Evolutionary conservation across 2,113 vertebrate species (phyloP).

Genomic region (Toxotes jaculatrix): DNA sequence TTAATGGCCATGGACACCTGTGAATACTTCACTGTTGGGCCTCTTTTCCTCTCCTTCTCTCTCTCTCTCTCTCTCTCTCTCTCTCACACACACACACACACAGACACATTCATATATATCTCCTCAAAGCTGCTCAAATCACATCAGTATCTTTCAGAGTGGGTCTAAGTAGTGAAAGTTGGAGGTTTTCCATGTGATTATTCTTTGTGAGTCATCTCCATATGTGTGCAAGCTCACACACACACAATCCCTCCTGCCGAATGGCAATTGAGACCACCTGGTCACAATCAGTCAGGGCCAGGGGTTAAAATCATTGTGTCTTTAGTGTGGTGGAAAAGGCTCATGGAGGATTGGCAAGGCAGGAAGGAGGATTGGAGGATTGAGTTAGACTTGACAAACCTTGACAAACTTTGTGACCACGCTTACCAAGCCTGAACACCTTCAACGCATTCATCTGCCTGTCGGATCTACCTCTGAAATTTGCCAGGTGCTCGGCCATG

Average conservation of each 20-base stretch:
- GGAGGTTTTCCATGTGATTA: constrained; percentile 68
- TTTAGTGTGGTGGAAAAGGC: constrained; percentile 59
- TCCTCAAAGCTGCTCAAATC: constrained; percentile 47
- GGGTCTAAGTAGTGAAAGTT: constrained; percentile 64
- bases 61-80: constrained; percentile 7
- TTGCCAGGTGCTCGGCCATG: not conserved
- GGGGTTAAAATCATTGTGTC: constrained; percentile 82
- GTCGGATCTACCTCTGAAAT: not conserved
- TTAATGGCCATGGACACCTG: constrained; percentile 75
- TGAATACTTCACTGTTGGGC: constrained; percentile 70
- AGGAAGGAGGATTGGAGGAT: constrained; percentile 48
- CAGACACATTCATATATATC: constrained; percentile 23
- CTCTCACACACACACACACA: not conserved
- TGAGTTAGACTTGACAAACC: constrained; percentile 38
- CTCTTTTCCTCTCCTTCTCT: constrained; percentile 30
- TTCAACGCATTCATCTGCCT: constrained; percentile 38
- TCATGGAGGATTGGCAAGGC: constrained; percentile 44
- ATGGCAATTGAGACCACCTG: constrained; percentile 71
- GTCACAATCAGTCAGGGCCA: constrained; percentile 75
- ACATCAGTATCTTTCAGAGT: constrained; percentile 62
- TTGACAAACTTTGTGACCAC: constrained; percentile 21
- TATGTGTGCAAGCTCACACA: constrained; percentile 50
- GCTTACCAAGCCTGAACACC: constrained; percentile 30
- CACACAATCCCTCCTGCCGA: constrained; percentile 50
- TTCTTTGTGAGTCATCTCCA: constrained; percentile 71